Conservation (phyloP, 2,113 vertebrate species). For the Capreolus pygargus region DNA sequence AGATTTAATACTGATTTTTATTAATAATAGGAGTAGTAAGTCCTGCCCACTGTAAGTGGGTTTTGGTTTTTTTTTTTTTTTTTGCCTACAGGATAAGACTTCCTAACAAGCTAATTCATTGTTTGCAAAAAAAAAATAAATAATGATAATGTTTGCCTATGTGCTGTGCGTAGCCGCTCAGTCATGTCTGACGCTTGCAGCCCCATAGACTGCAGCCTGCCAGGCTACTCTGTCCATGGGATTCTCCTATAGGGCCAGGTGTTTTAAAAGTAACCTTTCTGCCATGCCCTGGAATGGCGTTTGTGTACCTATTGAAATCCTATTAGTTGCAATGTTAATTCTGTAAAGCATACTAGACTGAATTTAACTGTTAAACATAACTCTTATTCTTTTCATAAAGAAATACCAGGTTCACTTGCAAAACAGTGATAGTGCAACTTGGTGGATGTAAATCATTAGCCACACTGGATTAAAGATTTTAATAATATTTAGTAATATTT, state of each 20-base stretch:
- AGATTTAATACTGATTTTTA: background rate
- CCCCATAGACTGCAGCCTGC: background rate
- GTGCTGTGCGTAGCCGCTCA: background rate
- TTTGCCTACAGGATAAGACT: background rate
- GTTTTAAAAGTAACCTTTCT: background rate
- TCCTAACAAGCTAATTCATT: background rate
- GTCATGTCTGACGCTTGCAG: background rate
- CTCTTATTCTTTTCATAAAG: constrained; percentile 2
- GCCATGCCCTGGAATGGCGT: background rate
- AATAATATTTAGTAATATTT: constrained; percentile 19
- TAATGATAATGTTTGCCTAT: background rate
- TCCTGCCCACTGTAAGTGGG: background rate
- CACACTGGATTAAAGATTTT: background rate
- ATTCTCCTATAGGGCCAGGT: background rate
- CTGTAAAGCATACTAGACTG: background rate
- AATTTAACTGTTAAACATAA: constrained; percentile 11
- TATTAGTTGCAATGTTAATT: background rate
- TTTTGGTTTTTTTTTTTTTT: background rate
- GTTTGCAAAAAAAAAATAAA: background rate
- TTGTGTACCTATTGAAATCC: background rate
- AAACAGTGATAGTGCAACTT: background rate
- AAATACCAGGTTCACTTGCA: background rate
- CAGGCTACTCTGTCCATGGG: background rate
- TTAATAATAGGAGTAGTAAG: background rate
- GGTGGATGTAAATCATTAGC: background rate